Evolutionary conservation across 1,140 invertebrate genomes (phyloP), one percentile per base, ranked within the genome.

Genomic region (Drosophila ficusphila): DNA sequence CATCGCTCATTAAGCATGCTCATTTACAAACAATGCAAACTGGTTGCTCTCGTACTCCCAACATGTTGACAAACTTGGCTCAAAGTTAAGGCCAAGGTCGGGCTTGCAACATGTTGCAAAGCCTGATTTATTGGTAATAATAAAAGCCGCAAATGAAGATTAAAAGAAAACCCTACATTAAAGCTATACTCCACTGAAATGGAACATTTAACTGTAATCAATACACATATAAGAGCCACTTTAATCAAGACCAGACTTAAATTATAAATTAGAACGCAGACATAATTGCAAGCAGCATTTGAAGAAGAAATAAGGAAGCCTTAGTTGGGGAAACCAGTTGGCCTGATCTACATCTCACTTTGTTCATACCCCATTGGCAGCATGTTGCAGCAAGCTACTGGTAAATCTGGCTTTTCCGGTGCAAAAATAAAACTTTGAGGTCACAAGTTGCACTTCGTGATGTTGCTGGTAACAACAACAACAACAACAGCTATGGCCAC

Each of bases 51-150:
- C 36, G 8, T 21, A 25, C 6, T 11, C 6, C 12, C 65, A 81
- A 61, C 77, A 79, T 81, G 77, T 81, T 81, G 70, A 27, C 8
- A 64, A 77, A 34, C 27, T 25, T 11, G 42, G 47, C 39, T 53
- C 60, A 62, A 64, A 41, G 76, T 52, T 47, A 71, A 76, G 65
- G 77, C 57, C 77, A 79, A 81, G 77, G 77, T 79, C 71, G 74
- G 62, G 3, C 21, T 27, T 19, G 31, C 56, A 72, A 62, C 68
- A 73, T 72, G 69, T 72, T 61, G 69, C 42, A 29, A 36, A 42
- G 46, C 46, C 25, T 11, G 16, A 29, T 29, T 49, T 33, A 41
- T 42, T 57, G 19, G 8, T 2, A 44, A 60, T 54, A 14, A 44
- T 18, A 18, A 23, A n/a, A 3, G 11, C 0, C 2, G n/a, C 7